These are phyloP conservation scores for Zele albiditarsus DNA, from an alignment of 2,888 invertebrate genomes.

Conservation along the genomic window DNA sequence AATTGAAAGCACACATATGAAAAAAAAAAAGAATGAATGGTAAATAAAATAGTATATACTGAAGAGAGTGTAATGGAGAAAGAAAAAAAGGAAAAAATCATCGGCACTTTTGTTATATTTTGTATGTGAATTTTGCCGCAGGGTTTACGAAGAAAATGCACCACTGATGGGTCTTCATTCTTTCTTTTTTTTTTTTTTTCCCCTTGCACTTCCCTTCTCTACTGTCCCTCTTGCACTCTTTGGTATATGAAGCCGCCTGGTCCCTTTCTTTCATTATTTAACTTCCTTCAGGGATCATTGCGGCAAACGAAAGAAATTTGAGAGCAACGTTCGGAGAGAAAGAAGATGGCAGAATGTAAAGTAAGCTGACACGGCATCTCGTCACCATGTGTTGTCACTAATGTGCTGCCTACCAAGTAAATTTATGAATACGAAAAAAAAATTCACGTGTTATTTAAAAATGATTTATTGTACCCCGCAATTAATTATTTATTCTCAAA, in stretches of 20 bases:
- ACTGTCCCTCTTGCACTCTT: neutral
- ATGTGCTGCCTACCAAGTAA: conserved; percentile 6
- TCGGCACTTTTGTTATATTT: conserved; percentile 20
- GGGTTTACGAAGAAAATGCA: neutral
- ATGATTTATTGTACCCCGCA: no score
- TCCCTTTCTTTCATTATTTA: conserved; percentile 35
- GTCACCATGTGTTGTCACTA: conserved; percentile 39
- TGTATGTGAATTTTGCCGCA: neutral
- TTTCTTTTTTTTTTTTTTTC: neutral
- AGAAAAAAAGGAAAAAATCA: conserved; percentile 5
- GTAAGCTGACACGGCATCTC: conserved; percentile 40
- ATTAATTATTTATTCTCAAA: no score
- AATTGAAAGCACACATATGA: no score
- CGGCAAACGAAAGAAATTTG: conserved; percentile 35
- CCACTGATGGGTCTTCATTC: neutral
- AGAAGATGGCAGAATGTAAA: conserved; percentile 16
- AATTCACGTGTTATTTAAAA: neutral
- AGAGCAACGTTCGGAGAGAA: conserved; percentile 20
- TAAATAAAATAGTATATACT: neutral
- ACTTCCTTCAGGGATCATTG: conserved; percentile 26
- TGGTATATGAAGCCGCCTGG: no score
- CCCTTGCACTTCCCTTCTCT: conserved; percentile 4
- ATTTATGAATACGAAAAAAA: conserved; percentile 25
- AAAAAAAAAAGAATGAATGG: neutral
- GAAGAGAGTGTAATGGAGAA: neutral